Base-by-base conservation (phyloP, 2,113 vertebrate species). In the Triplophysa rosa region DNA sequence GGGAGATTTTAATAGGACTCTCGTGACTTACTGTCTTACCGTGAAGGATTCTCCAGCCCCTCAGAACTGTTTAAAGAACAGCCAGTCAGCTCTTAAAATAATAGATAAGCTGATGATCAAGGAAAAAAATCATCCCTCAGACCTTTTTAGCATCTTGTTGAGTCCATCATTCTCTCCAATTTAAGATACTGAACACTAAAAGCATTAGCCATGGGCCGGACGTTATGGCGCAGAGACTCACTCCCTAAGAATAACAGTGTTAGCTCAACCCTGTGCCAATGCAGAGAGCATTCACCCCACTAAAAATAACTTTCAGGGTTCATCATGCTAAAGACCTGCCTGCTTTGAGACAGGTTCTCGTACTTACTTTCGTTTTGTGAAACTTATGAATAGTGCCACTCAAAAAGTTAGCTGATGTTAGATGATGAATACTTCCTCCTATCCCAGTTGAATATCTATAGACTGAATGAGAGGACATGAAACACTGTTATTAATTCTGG, bases 191-290 rank as follows among this genome's bases (percentile, higher is more conserved):
- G 24, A 72, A 24, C 7, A 11, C 67, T 69, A 49, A 42, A 67
- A 62, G 24, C 33, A 54, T 21, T 63, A 24, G 71, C 45, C 56
- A 52, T 86, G 78, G 78, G 47, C 59, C 19, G 37, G 13, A 40
- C 67, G 72, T 82, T 77, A 75, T 47, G 61, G 52, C 21, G 66
- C 78, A 17, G 66, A 85, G 71, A 87, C 83, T 87, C 80, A 86
- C 84, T 79, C 77, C 76, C 85, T 85, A 86, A 88, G 89, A 92
- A 90, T 91, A 90, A 89, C 81, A 79, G 63, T 42, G 78, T 89
- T 83, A 88, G 81, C 87, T 91, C 87, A 87, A 83, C 80, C 70
- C 78, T 37, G 67, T 67, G n/a, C 71, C 81, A 45, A n/a, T 68
- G 45, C 47, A 73, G 21, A 42, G 59, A 77, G 62, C 81, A 84